phyloP scores from a whole-genome alignment of 2,113 vertebrate genomes.

The Girardinichthys multiradiatus region DNA sequence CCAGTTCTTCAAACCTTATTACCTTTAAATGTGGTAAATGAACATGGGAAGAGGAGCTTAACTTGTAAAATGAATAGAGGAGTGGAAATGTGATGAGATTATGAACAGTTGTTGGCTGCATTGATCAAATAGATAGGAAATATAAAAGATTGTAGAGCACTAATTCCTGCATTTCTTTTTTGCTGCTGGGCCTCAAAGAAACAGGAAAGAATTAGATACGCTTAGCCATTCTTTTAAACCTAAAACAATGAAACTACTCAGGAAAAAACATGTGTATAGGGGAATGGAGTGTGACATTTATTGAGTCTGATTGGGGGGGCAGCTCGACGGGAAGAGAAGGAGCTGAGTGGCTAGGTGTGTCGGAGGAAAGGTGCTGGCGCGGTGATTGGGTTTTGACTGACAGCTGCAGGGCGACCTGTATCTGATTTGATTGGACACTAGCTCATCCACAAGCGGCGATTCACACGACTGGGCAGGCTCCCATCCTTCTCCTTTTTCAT shows the following conservation, averaged over 20 bases:
- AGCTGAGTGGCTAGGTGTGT: slow-evolving; percentile 48
- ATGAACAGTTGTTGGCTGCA: slow-evolving; percentile 6
- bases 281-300: slow-evolving; percentile 38
- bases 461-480: slow-evolving; percentile 30
- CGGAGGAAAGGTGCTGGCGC: slow-evolving; percentile 36
- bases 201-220: slow-evolving; percentile 36
- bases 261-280: slow-evolving; percentile 16
- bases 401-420: slow-evolving; percentile 52
- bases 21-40: slow-evolving; percentile 8
- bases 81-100: slow-evolving; percentile 34
- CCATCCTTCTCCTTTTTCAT: too few species aligned
- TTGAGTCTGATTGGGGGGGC: slow-evolving; percentile 36
- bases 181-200: slow-evolving; percentile 35
- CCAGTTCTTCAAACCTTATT: slow-evolving; percentile 7
- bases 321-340: slow-evolving; percentile 14
- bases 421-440: slow-evolving; percentile 63
- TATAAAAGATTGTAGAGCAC: slow-evolving; percentile 47
- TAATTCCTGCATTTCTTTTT: slow-evolving; percentile 26
- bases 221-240: slow-evolving; percentile 46
- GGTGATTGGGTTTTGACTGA: slow-evolving; percentile 71
- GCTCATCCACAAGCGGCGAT: slow-evolving; percentile 46
- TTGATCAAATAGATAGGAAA: slow-evolving; percentile 50
- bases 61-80: slow-evolving; percentile 26
- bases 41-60: neutral
- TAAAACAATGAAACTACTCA: slow-evolving; percentile 45